These are phyloP conservation scores for Chironomus tepperi DNA, from an alignment of 1,140 invertebrate genomes.

Conservation along the genomic window DNA sequence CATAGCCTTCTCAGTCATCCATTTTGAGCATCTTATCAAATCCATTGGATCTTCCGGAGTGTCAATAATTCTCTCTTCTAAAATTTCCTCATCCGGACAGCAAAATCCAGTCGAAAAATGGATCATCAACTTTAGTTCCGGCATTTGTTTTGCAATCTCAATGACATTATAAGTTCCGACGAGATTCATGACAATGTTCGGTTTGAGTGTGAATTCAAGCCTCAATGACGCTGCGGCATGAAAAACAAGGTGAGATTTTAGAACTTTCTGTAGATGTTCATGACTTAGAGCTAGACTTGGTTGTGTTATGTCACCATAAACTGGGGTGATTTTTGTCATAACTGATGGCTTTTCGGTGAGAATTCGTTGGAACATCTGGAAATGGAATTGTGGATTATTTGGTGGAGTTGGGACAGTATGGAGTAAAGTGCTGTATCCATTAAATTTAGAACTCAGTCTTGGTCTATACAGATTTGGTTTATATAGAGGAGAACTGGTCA, in stretches of 20 bases:
- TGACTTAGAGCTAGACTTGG: slow-evolving; percentile 55
- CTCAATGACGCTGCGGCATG: slow-evolving; percentile 73
- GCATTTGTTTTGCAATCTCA: slow-evolving; percentile 47
- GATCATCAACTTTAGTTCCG: slow-evolving; percentile 47
- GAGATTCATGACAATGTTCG: slow-evolving; percentile 52
- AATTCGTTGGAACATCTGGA: slow-evolving; percentile 49
- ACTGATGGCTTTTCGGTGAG: slow-evolving; percentile 42
- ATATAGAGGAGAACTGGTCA: neutral
- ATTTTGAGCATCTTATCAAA: slow-evolving; percentile 55
- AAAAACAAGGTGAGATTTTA: slow-evolving; percentile 52
- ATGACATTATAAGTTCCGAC: slow-evolving; percentile 47
- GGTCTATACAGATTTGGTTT: too few relatives aligned
- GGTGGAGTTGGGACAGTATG: too few relatives aligned
- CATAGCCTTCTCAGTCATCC: slow-evolving; percentile 58
- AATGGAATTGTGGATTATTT: too few relatives aligned
- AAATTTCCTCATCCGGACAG: slow-evolving; percentile 47
- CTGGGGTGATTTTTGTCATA: slow-evolving; percentile 49
- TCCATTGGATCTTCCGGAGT: slow-evolving; percentile 56
- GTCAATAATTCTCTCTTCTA: slow-evolving; percentile 58
- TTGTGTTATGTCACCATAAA: slow-evolving; percentile 57
- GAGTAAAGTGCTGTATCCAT: too few relatives aligned
- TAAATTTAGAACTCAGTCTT: too few relatives aligned
- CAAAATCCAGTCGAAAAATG: slow-evolving; percentile 63
- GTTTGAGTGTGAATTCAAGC: slow-evolving; percentile 50
- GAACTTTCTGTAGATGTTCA: slow-evolving; percentile 45